These are phyloP conservation scores for Nematolebias whitei DNA, from an alignment of 2,113 vertebrate genomes.

Conservation along the genomic window DNA sequence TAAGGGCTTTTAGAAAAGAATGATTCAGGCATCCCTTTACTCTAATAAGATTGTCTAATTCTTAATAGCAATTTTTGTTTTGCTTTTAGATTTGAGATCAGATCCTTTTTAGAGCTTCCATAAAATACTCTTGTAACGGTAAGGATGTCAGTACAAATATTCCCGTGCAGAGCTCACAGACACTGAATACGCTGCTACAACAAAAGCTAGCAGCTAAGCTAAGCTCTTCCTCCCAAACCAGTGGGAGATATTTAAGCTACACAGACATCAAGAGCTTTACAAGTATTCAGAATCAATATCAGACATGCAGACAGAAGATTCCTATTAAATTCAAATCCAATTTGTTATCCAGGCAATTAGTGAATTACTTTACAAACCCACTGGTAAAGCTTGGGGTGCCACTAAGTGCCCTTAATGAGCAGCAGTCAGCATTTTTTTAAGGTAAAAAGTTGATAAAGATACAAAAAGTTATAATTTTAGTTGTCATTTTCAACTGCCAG, in stretches of 20 bases:
- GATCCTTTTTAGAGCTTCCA: constrained; percentile 22
- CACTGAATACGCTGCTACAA: not conserved
- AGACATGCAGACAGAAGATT: not conserved
- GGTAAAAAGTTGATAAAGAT: constrained; percentile 17
- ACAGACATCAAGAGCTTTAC: not conserved
- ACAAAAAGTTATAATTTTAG: constrained; percentile 16
- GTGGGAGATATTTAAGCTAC: not conserved
- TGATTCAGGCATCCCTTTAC: constrained; percentile 13
- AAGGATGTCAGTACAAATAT: not conserved
- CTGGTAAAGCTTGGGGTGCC: constrained; percentile 22
- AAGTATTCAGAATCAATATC: constrained; percentile 2
- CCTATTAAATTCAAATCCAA: not conserved
- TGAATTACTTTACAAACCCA: constrained; percentile 15
- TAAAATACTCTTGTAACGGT: not conserved
- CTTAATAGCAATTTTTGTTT: constrained; percentile 14
- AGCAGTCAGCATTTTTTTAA: constrained; percentile 12
- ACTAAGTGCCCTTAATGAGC: constrained; percentile 47
- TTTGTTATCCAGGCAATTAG: constrained; percentile 4
- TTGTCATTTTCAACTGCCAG: constrained; percentile 14
- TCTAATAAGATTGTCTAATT: not conserved
- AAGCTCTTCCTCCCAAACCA: constrained; percentile 15
- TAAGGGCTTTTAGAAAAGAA: constrained; percentile 60
- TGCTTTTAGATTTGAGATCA: constrained; percentile 4
- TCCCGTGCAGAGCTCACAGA: constrained; percentile 2
- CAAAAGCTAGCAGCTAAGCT: constrained; percentile 9